phyloP scores from a whole-genome alignment of 1,140 invertebrate genomes.

The Temnothorax nylanderi region DNA sequence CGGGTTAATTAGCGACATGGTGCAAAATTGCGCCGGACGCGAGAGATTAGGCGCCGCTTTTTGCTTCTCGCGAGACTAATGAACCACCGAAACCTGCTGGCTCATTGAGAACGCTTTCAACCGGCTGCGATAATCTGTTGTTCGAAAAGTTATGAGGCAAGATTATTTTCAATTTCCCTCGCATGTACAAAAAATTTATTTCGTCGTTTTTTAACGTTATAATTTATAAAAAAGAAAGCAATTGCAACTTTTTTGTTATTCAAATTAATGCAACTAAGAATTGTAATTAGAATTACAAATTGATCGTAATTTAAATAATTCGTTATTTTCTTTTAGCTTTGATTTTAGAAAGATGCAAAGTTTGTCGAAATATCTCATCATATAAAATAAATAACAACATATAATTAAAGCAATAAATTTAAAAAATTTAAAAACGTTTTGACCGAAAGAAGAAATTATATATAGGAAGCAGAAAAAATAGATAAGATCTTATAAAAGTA shows the following conservation, averaged over 20 bases:
- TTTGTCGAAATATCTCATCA: neutral
- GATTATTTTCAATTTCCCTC: neutral
- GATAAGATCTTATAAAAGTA: neutral
- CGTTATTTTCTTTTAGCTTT: neutral
- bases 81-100: conserved; percentile 9
- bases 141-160: neutral
- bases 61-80: conserved; percentile 17
- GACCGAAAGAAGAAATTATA: neutral
- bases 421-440: neutral
- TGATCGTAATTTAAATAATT: neutral
- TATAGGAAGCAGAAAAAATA: neutral
- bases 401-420: neutral
- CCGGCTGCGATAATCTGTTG: neutral
- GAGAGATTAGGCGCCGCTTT: conserved; percentile 33
- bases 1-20: conserved; percentile 49
- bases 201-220: neutral
- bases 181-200: neutral
- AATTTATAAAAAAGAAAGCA: neutral
- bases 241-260: neutral
- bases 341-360: neutral
- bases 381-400: neutral
- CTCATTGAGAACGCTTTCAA: neutral
- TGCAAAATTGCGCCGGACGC: conserved; percentile 40
- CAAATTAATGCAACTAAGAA: neutral
- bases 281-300: neutral